Conservation (phyloP, 2,888 invertebrate species). For the Galerucella pusilla region DNA sequence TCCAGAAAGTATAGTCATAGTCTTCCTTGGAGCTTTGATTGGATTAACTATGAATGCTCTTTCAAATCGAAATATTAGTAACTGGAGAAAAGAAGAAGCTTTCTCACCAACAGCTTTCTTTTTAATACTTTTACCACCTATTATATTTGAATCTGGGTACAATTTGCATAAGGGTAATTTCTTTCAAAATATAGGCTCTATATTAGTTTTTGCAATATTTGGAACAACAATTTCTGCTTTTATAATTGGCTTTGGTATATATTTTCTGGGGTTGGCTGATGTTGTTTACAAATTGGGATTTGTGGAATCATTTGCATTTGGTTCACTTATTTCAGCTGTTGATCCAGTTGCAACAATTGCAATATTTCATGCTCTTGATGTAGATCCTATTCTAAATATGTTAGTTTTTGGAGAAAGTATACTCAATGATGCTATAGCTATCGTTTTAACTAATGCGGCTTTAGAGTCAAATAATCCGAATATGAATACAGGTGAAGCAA, state of each 20-base stretch:
- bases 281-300: slow-evolving; percentile 93
- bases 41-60: slow-evolving; percentile 91
- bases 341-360: slow-evolving; percentile 99
- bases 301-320: slow-evolving; percentile 98
- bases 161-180: slow-evolving; percentile 98
- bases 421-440: slow-evolving; percentile 97
- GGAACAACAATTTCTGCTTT: slow-evolving; percentile 98
- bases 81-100: slow-evolving; percentile 97
- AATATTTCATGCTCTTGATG: slow-evolving; percentile 97
- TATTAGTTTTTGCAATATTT: slow-evolving; percentile 95
- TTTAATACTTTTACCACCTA: slow-evolving; percentile 94
- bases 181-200: slow-evolving; percentile 98
- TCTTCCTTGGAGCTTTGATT: slow-evolving; percentile 92
- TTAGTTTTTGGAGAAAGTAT: slow-evolving; percentile 97
- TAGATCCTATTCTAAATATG: slow-evolving; percentile 98
- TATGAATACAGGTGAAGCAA: slow-evolving; percentile 82
- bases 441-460: slow-evolving; percentile 94
- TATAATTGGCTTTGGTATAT: slow-evolving; percentile 96
- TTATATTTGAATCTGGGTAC: slow-evolving; percentile 99
- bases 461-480: slow-evolving; percentile 77
- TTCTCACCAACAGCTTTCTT: slow-evolving; percentile 99
- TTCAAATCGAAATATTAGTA: slow-evolving; percentile 88
- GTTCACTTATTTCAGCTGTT: slow-evolving; percentile 97
- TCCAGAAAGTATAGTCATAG: slow-evolving; percentile 97
- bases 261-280: slow-evolving; percentile 90